These are phyloP conservation scores for Camarhynchus parvulus DNA, from an alignment of 2,113 vertebrate species.

Conservation along the genomic window DNA sequence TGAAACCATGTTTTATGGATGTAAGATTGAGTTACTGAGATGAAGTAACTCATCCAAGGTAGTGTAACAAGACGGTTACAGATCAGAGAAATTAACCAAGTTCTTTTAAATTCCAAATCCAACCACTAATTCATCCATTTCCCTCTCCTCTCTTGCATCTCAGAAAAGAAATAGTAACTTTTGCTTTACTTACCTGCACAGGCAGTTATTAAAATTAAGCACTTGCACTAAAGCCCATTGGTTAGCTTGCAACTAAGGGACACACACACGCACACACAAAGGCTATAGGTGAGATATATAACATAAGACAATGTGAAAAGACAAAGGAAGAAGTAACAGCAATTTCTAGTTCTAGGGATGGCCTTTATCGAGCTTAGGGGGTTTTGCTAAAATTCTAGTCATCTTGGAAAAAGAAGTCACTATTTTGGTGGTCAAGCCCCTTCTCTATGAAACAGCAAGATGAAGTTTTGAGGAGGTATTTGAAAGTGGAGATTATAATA, in stretches of 20 bases:
- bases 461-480: conserved; percentile 12
- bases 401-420: neutral
- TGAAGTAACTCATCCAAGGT: neutral
- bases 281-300: neutral
- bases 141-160: neutral
- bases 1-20: neutral
- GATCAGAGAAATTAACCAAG: neutral
- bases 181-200: neutral
- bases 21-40: neutral
- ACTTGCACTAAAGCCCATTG: neutral
- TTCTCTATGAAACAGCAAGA: neutral
- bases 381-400: neutral
- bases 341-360: neutral
- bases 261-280: neutral
- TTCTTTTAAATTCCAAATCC: neutral
- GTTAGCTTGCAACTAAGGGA: neutral
- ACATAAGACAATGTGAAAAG: neutral
- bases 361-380: neutral
- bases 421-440: neutral
- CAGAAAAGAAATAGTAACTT: neutral
- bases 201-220: neutral
- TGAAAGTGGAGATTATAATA: conserved; percentile 26
- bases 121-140: neutral
- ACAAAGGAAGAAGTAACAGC: neutral
- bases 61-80: neutral